Evolutionary conservation across 2,113 vertebrate species (phyloP).

Genomic region (Corapipo altera): DNA sequence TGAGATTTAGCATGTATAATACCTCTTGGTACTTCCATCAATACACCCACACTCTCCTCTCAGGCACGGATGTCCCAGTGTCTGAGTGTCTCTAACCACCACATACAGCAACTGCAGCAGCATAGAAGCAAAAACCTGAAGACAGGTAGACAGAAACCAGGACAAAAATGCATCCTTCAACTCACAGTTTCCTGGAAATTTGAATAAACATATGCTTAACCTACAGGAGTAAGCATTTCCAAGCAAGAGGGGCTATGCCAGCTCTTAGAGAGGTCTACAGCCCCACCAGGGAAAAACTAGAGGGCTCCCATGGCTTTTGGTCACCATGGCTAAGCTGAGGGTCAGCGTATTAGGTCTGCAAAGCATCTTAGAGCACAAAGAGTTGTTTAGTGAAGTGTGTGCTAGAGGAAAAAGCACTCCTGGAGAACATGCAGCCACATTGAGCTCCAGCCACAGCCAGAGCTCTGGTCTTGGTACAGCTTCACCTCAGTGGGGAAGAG

Average conservation of each 20-base stretch:
- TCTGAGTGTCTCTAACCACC: neutral
- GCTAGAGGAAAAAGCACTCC: neutral
- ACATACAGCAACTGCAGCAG: neutral
- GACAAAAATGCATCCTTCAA: neutral
- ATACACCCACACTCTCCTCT: slow-evolving; percentile 11
- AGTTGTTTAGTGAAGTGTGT: neutral
- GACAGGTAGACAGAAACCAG: neutral
- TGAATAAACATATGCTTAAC: neutral
- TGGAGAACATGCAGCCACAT: neutral
- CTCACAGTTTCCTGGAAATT: neutral
- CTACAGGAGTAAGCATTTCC: neutral
- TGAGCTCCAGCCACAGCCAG: neutral
- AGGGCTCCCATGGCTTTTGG: neutral
- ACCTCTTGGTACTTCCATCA: neutral
- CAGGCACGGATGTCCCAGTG: neutral
- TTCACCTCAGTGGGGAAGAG: neutral
- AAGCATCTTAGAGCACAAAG: neutral
- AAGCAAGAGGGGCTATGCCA: neutral
- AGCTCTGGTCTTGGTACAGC: neutral
- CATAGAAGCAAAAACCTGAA: neutral
- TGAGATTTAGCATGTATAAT: neutral
- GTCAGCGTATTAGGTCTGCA: neutral
- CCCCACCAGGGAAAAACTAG: neutral
- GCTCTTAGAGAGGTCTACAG: neutral
- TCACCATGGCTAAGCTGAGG: neutral